Evolutionary conservation across 2,113 vertebrate genomes (phyloP).

Genomic region (Mystacornis crossleyi): DNA sequence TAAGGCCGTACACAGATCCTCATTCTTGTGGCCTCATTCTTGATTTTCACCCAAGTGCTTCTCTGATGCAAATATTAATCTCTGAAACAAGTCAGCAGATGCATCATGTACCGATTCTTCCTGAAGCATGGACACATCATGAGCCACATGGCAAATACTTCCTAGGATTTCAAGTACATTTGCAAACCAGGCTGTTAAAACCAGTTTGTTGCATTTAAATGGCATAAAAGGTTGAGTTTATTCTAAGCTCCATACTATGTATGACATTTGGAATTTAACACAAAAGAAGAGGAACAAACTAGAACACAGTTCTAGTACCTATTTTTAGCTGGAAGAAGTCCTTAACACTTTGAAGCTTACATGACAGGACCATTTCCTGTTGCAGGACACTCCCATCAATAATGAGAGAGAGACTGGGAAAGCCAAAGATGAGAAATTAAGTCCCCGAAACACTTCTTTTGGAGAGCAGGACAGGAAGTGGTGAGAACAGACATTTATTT

Average conservation of each 20-base stretch:
- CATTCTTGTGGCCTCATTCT: not conserved
- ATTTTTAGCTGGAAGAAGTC: not conserved
- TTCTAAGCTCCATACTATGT: not conserved
- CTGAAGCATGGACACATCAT: not conserved
- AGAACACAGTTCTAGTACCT: not conserved
- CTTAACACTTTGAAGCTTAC: not conserved
- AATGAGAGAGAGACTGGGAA: not conserved
- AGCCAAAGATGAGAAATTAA: not conserved
- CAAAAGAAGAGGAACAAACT: not conserved
- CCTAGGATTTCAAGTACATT: not conserved
- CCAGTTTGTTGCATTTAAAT: conserved; percentile 14
- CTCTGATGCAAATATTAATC: not conserved
- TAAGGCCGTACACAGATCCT: not conserved
- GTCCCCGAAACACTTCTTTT: not conserved
- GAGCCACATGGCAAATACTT: not conserved
- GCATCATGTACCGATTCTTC: not conserved
- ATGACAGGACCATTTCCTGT: not conserved
- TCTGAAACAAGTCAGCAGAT: not conserved
- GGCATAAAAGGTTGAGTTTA: conserved; percentile 19
- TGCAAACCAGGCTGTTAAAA: not conserved
- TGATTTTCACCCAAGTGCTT: not conserved
- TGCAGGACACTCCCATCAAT: not conserved
- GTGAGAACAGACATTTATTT: conserved; percentile 32
- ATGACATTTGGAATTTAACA: conserved; percentile 9
- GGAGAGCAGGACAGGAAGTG: conserved; percentile 4